Base-by-base conservation (phyloP, 2,113 vertebrate genomes). In the Podarcis cretensis region DNA sequence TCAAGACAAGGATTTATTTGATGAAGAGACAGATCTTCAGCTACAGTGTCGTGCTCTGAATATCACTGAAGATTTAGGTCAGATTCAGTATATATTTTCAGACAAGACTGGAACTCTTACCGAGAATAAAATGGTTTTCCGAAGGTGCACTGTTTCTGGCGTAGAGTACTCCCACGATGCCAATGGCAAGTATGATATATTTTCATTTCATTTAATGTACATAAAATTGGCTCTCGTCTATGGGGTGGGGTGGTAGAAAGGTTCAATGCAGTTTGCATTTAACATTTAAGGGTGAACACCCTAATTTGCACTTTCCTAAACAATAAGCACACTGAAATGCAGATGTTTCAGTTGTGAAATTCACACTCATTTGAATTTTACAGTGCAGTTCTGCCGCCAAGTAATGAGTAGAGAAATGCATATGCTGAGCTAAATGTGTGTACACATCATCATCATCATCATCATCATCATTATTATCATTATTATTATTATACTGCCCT, bases 111-210 rank as follows among this genome's bases (percentile, higher is more conserved):
- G 99, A 89, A 99, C 99, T 1, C 97, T 99, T 73, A 99, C 99
- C 0, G 99, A 99, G 93, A 99, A 99, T 95, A 99, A 99, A 97
- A 99, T 99, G 99, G 98, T 99, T 93, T 99, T 99, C 95, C 97
- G 99, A 40, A 97, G 98, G 81, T 99, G 99, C 94, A 98, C 98
- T 1, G 99, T 99, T 91, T 98, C 98, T 32, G 99, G 99, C 80
- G 96, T 98, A 91, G 99, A 99, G 93, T 99, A 99, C 96, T 98
- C 98, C 25, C 99, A 99, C n/a, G 98, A 99, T 92, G 99, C 98
- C 16, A 99, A 99, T 0, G 98, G 99, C 99, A 93, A 98, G 98
- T 93, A 85, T 20, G 4, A 37, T 48, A n/a, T 80, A 63, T 84
- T 65, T 1, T 23, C 23, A 54, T 68, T 77, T 89, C 87, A 81